phyloP scores from a whole-genome alignment of 2,888 invertebrate genomes.

The Drosophila prolongata region DNA sequence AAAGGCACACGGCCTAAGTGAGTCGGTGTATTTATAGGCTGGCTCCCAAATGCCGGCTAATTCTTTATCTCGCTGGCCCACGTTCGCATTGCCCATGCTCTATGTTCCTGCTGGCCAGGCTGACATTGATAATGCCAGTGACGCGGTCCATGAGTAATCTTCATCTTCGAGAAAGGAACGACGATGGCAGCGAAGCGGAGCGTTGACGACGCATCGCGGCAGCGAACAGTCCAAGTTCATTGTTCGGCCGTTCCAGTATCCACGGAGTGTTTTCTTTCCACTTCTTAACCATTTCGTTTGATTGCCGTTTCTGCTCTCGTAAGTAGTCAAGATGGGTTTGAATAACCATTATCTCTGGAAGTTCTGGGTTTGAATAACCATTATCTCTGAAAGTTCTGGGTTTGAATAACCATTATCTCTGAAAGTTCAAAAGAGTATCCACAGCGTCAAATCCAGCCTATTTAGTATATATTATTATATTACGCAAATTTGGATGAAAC shows the following conservation, averaged over 20 bases:
- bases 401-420: neutral
- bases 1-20: slow-evolving; percentile 20
- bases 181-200: slow-evolving; percentile 58
- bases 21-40: slow-evolving; percentile 37
- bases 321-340: slow-evolving; percentile 23
- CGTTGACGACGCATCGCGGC: slow-evolving; percentile 60
- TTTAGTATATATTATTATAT: too few species aligned
- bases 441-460: too few species aligned
- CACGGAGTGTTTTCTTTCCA: slow-evolving; percentile 30
- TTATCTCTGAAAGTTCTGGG: neutral
- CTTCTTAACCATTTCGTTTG: slow-evolving; percentile 33
- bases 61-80: slow-evolving; percentile 65
- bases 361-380: neutral
- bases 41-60: slow-evolving; percentile 59
- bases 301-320: slow-evolving; percentile 38
- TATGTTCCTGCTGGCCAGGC: slow-evolving; percentile 30
- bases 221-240: slow-evolving; percentile 72
- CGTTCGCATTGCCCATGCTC: slow-evolving; percentile 42
- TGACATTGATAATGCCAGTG: slow-evolving; percentile 74
- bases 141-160: slow-evolving; percentile 58
- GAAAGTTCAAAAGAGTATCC: neutral
- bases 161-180: slow-evolving; percentile 28
- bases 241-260: slow-evolving; percentile 66
- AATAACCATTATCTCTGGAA: neutral
- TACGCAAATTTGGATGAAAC: too few species aligned